A percentile compares a stretch with the other conserved stretches of the same genome.
Conservation (phyloP, 2,888 invertebrate genomes). For the Cremastinae sp. region DNA sequence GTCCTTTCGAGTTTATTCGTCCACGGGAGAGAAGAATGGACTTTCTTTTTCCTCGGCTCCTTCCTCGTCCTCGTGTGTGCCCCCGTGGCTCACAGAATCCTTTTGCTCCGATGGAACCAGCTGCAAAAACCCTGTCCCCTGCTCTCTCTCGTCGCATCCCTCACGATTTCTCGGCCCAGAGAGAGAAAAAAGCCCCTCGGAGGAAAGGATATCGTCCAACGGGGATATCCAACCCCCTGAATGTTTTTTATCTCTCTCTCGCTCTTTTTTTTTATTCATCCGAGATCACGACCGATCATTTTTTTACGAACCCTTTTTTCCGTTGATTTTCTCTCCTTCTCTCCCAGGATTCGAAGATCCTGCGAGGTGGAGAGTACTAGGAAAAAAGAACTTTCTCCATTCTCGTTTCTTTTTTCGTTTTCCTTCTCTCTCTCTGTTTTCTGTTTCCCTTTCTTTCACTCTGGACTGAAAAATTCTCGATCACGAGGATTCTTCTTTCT, state of each 20-base stretch:
- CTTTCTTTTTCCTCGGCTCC: slow-evolving; percentile 41
- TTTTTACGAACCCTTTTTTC: slow-evolving; percentile 79
- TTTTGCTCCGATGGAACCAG: slow-evolving; percentile 74
- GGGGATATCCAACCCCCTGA: slow-evolving; percentile 64
- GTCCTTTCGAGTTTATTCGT: slow-evolving; percentile 79
- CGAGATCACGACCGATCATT: slow-evolving; percentile 78
- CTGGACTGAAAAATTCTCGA: slow-evolving; percentile 25
- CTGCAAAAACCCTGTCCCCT: slow-evolving; percentile 77
- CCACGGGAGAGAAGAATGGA: slow-evolving; percentile 75
- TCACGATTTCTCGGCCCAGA: slow-evolving; percentile 2
- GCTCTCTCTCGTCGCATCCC: slow-evolving; percentile 4
- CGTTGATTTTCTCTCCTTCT: slow-evolving; percentile 56
- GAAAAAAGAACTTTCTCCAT: slow-evolving; percentile 24
- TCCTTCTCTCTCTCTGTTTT: slow-evolving; percentile 6
- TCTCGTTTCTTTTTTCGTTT: too few species aligned
- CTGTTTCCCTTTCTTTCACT: too few species aligned
- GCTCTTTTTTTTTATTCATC: slow-evolving; percentile 67
- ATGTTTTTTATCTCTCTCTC: slow-evolving; percentile 60
- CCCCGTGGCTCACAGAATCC: slow-evolving; percentile 71
- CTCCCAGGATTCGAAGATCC: slow-evolving; percentile 24
- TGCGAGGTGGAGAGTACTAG: slow-evolving; percentile 25
- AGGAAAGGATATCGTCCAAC: slow-evolving; percentile 74
- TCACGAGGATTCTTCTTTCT: slow-evolving; percentile 61
- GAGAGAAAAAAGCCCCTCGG: slow-evolving; percentile 52
- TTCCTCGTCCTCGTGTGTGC: slow-evolving; percentile 38